Conservation (phyloP, 2,888 invertebrate species). For the Pachliopta kotzebuea region DNA sequence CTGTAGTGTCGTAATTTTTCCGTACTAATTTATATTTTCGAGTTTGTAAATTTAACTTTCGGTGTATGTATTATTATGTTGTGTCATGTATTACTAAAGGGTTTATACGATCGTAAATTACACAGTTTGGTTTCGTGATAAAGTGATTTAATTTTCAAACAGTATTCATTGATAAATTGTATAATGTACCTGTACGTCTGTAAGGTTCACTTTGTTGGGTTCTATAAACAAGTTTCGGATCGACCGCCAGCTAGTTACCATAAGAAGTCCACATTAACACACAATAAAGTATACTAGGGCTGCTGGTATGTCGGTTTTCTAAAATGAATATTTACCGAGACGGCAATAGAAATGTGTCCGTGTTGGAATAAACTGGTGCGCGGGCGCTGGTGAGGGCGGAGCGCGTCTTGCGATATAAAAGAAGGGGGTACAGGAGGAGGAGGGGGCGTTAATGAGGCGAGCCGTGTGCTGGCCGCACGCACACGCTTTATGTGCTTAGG, state of each 20-base stretch:
- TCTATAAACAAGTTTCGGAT: not conserved
- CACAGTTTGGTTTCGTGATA: not conserved
- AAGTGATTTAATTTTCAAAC: not conserved
- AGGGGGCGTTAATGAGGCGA: slow-evolving; percentile 64
- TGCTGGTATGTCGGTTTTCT: slow-evolving; percentile 50
- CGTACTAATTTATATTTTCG: slow-evolving; percentile 56
- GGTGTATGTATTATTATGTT: not conserved
- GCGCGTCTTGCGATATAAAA: slow-evolving; percentile 23
- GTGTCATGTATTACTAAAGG: not conserved
- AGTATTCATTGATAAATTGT: not conserved
- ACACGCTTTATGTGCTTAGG: slow-evolving; percentile 59
- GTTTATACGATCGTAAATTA: not conserved
- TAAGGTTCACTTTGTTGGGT: not conserved
- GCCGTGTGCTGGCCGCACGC: slow-evolving; percentile 65
- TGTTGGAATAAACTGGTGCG: slow-evolving; percentile 66
- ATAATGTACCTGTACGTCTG: not conserved
- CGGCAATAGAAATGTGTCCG: slow-evolving; percentile 70
- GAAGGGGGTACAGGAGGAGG: slow-evolving; percentile 41
- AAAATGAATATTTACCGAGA: slow-evolving; percentile 71
- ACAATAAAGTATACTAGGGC: slow-evolving; percentile 49
- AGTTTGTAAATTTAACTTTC: slow-evolving; percentile 52
- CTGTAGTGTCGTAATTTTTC: slow-evolving; percentile 61
- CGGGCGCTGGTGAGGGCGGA: slow-evolving; percentile 42
- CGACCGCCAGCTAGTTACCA: not conserved
- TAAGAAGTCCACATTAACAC: slow-evolving; percentile 56